Conservation (phyloP, 2,888 invertebrate genomes). For the Andrena chrysosceles region DNA sequence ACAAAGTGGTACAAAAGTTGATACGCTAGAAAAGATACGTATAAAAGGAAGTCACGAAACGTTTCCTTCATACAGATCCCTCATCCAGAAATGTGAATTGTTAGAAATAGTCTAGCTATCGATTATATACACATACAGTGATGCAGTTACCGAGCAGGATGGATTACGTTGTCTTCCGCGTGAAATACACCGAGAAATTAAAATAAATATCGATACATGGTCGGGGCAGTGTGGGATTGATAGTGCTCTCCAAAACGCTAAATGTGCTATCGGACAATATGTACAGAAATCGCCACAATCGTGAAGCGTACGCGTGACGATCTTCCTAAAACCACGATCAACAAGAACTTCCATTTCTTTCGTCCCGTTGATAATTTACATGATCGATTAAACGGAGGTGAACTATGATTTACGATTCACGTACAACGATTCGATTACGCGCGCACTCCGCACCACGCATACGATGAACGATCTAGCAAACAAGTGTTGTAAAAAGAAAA, state of each 20-base stretch:
- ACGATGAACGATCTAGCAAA: conserved; percentile 17
- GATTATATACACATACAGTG: conserved; percentile 56
- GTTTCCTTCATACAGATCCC: conserved; percentile 44
- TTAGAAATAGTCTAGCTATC: conserved; percentile 40
- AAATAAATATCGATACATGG: conserved; percentile 51
- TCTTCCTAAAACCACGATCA: conserved; percentile 52
- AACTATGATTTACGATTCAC: conserved; percentile 34
- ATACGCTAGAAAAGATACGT: conserved; percentile 51
- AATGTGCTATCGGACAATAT: conserved; percentile 61
- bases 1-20: conserved; percentile 64
- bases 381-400: conserved; percentile 22
- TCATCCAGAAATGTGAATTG: conserved; percentile 45
- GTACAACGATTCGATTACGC: conserved; percentile 4
- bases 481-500: conserved; percentile 13
- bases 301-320: neutral
- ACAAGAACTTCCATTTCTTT: conserved; percentile 33
- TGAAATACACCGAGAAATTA: conserved; percentile 44
- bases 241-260: conserved; percentile 62
- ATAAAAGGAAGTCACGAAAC: conserved; percentile 56
- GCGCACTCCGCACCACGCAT: neutral
- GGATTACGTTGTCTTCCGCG: conserved; percentile 32
- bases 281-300: conserved; percentile 46
- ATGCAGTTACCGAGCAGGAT: conserved; percentile 36
- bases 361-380: conserved; percentile 26
- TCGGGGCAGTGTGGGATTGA: conserved; percentile 45